Conservation (phyloP, 1,140 invertebrate species). For the Mercenaria mercenaria region DNA sequence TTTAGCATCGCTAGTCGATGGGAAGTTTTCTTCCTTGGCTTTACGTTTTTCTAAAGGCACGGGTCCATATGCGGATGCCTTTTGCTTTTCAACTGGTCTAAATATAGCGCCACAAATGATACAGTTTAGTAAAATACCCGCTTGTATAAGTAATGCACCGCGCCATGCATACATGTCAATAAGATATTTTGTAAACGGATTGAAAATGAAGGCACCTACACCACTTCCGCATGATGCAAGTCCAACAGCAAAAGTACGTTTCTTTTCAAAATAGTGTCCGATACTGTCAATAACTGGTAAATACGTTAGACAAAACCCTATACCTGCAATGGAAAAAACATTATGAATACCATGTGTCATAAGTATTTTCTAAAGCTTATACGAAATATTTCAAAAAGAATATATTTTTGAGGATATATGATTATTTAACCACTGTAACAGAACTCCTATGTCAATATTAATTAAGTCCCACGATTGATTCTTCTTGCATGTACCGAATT, state of each 20-base stretch:
- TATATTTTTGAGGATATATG: too few species aligned
- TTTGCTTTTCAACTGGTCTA: slow-evolving; percentile 88
- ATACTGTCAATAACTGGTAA: slow-evolving; percentile 96
- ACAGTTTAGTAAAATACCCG: slow-evolving; percentile 92
- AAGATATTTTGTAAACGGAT: slow-evolving; percentile 78
- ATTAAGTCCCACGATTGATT: too few species aligned
- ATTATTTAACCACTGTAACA: too few species aligned
- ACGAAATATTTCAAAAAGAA: too few species aligned
- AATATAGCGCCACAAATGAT: slow-evolving; percentile 92
- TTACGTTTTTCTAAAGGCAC: too few species aligned
- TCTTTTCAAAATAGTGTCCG: slow-evolving; percentile 97
- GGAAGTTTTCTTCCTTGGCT: too few species aligned
- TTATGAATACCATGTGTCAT: neutral
- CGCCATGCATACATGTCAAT: slow-evolving; percentile 81
- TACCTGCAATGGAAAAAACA: slow-evolving; percentile 88
- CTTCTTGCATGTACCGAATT: too few species aligned
- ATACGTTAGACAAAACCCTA: slow-evolving; percentile 96
- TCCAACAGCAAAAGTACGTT: slow-evolving; percentile 95
- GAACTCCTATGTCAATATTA: too few species aligned
- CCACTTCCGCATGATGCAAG: slow-evolving; percentile 89
- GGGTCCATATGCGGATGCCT: too few species aligned
- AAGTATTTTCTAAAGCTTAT: neutral
- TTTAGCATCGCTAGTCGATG: too few species aligned
- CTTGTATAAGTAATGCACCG: slow-evolving; percentile 91
- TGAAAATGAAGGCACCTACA: slow-evolving; percentile 83